Conservation (phyloP, 2,113 vertebrate species). For the Raja brachyura region DNA sequence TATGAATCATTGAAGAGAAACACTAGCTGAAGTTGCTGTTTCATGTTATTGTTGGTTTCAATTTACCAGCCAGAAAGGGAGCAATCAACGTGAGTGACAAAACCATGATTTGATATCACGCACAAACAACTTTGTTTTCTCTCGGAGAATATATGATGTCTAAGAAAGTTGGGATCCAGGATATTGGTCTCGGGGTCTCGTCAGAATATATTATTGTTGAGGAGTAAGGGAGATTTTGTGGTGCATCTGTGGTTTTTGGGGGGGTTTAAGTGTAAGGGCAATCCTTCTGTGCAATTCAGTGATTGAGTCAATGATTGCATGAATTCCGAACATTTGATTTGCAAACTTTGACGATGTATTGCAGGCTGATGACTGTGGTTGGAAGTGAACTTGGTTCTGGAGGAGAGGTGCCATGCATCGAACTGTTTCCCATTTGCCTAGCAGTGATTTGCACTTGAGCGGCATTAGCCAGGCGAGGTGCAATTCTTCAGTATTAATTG, state of each 20-base stretch:
- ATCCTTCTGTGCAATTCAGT: no score
- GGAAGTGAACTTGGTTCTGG: no score
- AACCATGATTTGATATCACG: background rate
- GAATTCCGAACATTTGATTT: no score
- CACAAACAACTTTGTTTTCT: background rate
- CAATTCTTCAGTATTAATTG: no score
- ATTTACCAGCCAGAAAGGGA: background rate
- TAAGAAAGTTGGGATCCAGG: background rate
- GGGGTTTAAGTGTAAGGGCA: background rate
- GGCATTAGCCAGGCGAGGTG: no score
- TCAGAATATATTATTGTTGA: background rate
- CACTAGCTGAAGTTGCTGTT: background rate
- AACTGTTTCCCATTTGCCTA: no score
- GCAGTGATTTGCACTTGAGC: no score
- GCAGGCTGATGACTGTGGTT: no score
- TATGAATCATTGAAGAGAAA: background rate
- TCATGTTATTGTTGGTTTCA: constrained; percentile 4
- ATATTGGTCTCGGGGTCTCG: background rate
- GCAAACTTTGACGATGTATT: no score
- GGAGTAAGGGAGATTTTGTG: background rate
- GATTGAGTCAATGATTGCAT: no score
- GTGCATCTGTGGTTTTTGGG: background rate
- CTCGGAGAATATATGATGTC: background rate
- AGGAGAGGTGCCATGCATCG: no score
- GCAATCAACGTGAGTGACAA: background rate